These are phyloP conservation scores for Microplitis deprimator DNA, from an alignment of 2,888 invertebrate genomes.

Conservation along the genomic window DNA sequence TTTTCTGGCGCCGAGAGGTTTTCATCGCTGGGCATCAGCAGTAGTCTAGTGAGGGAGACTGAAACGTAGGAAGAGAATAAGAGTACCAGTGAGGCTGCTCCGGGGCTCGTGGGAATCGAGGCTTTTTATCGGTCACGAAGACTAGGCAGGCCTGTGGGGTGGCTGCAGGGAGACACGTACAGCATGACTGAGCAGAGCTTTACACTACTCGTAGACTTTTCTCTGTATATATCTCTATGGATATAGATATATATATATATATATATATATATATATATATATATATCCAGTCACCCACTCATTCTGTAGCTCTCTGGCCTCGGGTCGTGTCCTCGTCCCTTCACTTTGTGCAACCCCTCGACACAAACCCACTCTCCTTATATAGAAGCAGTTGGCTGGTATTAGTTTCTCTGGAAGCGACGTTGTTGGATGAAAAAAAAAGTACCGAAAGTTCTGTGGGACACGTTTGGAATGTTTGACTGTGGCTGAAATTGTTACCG, in stretches of 20 bases:
- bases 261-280: neutral
- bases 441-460: neutral
- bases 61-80: neutral
- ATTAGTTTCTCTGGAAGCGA: constrained; percentile 21
- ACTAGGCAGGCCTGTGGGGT: constrained; percentile 35
- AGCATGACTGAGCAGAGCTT: constrained; percentile 20
- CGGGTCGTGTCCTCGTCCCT: constrained; percentile 1
- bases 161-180: constrained; percentile 1
- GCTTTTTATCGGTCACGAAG: constrained; percentile 54
- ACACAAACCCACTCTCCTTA: neutral
- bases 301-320: neutral
- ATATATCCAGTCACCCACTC: neutral
- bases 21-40: constrained; percentile 29
- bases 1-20: constrained; percentile 39
- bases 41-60: constrained; percentile 38
- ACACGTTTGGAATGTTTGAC: constrained; percentile 21
- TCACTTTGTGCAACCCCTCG: constrained; percentile 10
- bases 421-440: constrained; percentile 3
- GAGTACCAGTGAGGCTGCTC: constrained; percentile 37
- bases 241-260: neutral
- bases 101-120: constrained; percentile 55
- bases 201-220: neutral
- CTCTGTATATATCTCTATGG: neutral
- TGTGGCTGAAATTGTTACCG: constrained; percentile 5
- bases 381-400: constrained; percentile 4